Base-by-base conservation (phyloP, 1,140 invertebrate species). In the Brachionus plicatilis region DNA sequence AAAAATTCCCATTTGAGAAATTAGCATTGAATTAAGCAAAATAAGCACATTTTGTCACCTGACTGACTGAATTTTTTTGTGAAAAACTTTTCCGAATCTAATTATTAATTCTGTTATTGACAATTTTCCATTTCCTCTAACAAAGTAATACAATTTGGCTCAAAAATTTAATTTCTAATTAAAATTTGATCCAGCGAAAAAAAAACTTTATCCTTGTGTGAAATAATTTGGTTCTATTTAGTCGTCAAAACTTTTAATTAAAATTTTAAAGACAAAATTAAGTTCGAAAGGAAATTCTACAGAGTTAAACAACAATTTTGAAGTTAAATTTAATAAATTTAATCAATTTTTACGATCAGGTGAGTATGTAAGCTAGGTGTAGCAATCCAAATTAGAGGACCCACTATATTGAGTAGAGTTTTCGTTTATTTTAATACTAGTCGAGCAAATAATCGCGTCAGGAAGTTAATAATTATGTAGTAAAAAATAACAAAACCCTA, bases 391-490 rank as follows among this genome's bases (percentile, higher is more conserved):
- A 60, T 17, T 24, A 24, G 9, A 60, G 20, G 17, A 20, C 17
- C 53, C n/a, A 20, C n/a, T 27, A 60, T 60, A 27, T 2, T 60
- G 20, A 27, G 6, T 9, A 60, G 17, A 60, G 20, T 60, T 60
- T 24, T 24, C 8, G n/a, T 60, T 60, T 60, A 60, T 60, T 60
- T 60, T 20, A 24, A 60, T 60, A 60, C 53, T 60, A 20, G 53
- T 60, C 53, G 53, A 60, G 53, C 53, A 60, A 60, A 60, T 60
- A 60, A 60, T 60, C 53, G 53, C 53, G 33, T 41, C 66, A 68
- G 66, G 66, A 68, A 68, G 66, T 68, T 68, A 33, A 41, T 33
- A 68, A 68, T 68, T 68, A 68, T 68, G 66, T 33, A 17, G 66
- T 41, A 68, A 41, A 68, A 68, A 29, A 29, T 14, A 41, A 68